These are phyloP conservation scores for Rotaria magnacalcarata DNA, from an alignment of 2,888 invertebrate genomes.

Conservation along the genomic window DNA sequence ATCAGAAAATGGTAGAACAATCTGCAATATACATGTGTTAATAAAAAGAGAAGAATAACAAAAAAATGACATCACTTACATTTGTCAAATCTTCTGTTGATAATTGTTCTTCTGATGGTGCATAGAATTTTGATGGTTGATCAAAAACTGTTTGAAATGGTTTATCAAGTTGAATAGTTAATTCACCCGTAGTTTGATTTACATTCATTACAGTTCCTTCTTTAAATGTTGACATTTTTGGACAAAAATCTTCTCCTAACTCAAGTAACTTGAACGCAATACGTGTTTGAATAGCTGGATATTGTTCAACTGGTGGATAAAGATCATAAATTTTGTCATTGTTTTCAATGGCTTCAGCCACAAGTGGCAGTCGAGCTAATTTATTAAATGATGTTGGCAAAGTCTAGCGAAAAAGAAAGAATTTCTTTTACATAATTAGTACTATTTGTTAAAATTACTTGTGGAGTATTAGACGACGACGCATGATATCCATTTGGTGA, in stretches of 20 bases:
- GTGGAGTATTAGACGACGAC: neutral
- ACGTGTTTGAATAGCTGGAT: slow-evolving; percentile 9
- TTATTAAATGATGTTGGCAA: slow-evolving; percentile 5
- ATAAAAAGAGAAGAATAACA: neutral
- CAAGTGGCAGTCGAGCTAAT: slow-evolving; percentile 25
- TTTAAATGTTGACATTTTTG: slow-evolving; percentile 9
- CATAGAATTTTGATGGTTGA: slow-evolving; percentile 31
- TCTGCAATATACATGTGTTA: neutral
- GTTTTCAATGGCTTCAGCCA: neutral
- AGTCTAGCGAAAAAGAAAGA: neutral
- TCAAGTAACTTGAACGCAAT: slow-evolving; percentile 17
- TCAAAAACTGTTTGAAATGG: neutral
- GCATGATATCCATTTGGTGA: neutral
- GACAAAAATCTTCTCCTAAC: slow-evolving; percentile 14
- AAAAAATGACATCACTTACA: neutral
- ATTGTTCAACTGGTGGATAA: neutral
- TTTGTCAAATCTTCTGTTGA: neutral
- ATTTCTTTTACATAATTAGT: neutral
- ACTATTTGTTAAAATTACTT: neutral
- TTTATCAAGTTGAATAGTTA: slow-evolving; percentile 15
- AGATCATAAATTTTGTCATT: slow-evolving; percentile 4
- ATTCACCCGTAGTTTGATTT: neutral
- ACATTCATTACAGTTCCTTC: neutral
- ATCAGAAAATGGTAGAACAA: slow-evolving; percentile 1
- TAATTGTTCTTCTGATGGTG: neutral